Evolutionary conservation across 1,140 invertebrate species (phyloP).

Genomic region (Grapholita molesta): DNA sequence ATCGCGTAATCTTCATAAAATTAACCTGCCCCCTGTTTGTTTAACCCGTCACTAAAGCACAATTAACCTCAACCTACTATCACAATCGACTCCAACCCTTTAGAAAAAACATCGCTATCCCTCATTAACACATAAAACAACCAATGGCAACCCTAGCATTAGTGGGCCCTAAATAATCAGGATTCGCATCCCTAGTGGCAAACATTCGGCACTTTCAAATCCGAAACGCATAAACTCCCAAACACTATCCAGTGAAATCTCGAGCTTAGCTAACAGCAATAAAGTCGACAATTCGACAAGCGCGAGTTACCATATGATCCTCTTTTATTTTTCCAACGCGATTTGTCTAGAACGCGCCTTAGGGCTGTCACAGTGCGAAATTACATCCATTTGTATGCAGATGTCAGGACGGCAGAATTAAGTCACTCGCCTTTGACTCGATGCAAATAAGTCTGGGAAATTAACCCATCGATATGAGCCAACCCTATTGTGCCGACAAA

Average conservation of each 20-base stretch:
- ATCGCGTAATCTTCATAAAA: background rate
- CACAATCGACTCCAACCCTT: slow-evolving; percentile 2
- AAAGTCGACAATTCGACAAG: background rate
- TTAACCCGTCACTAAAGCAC: background rate
- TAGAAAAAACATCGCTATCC: background rate
- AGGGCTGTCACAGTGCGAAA: slow-evolving; percentile 61
- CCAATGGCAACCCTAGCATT: slow-evolving; percentile 21
- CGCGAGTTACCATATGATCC: background rate
- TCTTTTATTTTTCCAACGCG: background rate
- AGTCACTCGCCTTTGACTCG: slow-evolving; percentile 52
- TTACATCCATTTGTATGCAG: slow-evolving; percentile 70
- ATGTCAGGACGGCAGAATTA: slow-evolving; percentile 48
- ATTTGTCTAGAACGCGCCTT: slow-evolving; percentile 46
- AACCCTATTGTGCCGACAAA: slow-evolving; percentile 21
- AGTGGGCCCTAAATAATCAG: slow-evolving; percentile 24
- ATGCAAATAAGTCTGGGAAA: slow-evolving; percentile 66
- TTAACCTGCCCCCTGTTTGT: background rate
- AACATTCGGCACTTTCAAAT: slow-evolving; percentile 34
- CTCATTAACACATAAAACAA: slow-evolving; percentile 43
- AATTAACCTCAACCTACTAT: background rate
- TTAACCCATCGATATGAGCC: slow-evolving; percentile 60
- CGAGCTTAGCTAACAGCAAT: background rate
- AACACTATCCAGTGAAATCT: background rate
- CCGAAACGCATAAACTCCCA: background rate
- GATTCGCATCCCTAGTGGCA: slow-evolving; percentile 32